These are phyloP conservation scores for Phoenicopterus ruber DNA, from an alignment of 2,113 vertebrate genomes.

Conservation along the genomic window DNA sequence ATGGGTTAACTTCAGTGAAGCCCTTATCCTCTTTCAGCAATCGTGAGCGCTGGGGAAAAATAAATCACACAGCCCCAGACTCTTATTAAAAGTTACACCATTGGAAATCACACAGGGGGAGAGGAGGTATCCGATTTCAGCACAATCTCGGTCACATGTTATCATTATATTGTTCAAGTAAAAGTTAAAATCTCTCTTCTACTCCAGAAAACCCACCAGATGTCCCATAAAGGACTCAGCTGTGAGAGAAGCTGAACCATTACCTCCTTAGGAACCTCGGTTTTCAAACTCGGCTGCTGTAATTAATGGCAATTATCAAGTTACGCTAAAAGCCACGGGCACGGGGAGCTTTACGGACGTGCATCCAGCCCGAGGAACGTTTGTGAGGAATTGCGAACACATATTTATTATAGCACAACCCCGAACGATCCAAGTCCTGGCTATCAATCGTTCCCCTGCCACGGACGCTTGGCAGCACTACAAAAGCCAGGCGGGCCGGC, in stretches of 20 bases:
- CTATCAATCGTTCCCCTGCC: background rate
- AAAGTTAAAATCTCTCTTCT: constrained; percentile 3
- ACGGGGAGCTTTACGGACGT: fast-evolving
- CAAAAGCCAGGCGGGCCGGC: background rate
- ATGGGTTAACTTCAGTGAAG: constrained; percentile 45
- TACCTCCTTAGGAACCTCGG: background rate
- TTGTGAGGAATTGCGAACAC: background rate
- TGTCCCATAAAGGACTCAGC: background rate
- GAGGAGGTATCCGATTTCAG: constrained; percentile 62
- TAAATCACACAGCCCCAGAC: constrained; percentile 61
- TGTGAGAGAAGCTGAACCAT: background rate
- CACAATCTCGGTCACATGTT: constrained; percentile 23
- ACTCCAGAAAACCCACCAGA: constrained; percentile 14
- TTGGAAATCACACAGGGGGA: constrained; percentile 38
- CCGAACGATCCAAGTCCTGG: background rate
- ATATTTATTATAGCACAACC: background rate
- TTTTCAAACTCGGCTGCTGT: background rate
- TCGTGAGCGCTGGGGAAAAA: constrained; percentile 43
- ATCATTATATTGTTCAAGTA: constrained; percentile 42
- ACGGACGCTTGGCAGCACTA: background rate
- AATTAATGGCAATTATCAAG: constrained; percentile 20
- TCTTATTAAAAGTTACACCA: constrained; percentile 68
- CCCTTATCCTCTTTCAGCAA: constrained; percentile 62
- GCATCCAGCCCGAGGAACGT: background rate
- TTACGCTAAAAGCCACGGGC: background rate